Percentiles rank a stretch among this genome's conserved stretches.
phyloP scores from a whole-genome alignment of 2,888 invertebrate species.

The Sipunculus nudus region DNA sequence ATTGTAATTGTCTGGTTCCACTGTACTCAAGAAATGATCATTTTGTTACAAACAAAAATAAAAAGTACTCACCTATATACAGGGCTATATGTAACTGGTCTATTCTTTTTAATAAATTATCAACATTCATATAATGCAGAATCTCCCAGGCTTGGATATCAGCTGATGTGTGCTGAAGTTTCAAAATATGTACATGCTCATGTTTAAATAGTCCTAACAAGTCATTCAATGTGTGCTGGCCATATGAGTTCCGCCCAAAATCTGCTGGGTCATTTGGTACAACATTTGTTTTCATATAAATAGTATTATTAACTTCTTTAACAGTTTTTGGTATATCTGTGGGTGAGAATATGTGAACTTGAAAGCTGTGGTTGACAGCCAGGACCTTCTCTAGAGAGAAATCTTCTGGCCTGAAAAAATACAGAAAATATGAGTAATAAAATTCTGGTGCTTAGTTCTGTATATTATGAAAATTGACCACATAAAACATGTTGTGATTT shows the following conservation, averaged over 20 bases:
- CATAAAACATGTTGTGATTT: no score
- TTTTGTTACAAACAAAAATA: no score
- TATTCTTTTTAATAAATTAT: constrained; percentile 47
- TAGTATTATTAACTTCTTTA: constrained; percentile 42
- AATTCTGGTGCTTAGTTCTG: no score
- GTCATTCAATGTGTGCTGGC: constrained; percentile 57
- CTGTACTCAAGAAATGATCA: no score
- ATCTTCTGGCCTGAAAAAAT: constrained; percentile 49
- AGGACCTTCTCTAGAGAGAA: constrained; percentile 49
- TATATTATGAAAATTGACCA: no score
- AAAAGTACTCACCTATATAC: constrained; percentile 55
- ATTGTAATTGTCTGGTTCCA: no score
- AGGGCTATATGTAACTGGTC: constrained; percentile 54
- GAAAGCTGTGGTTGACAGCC: constrained; percentile 49
- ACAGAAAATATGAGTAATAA: constrained; percentile 18
- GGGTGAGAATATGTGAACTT: constrained; percentile 48
- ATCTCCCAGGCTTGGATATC: constrained; percentile 50
- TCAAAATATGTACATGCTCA: constrained; percentile 48
- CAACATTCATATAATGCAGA: constrained; percentile 55
- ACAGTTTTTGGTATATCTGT: constrained; percentile 25
- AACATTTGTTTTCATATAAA: constrained; percentile 43
- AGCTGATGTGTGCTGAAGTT: constrained; percentile 44
- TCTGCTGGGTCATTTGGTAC: constrained; percentile 61
- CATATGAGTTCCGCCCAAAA: constrained; percentile 57
- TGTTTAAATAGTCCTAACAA: constrained; percentile 46